Evolutionary conservation across 2,113 vertebrate species (phyloP), one percentile per base, ranked within the genome.

Genomic region (Cariama cristata): DNA sequence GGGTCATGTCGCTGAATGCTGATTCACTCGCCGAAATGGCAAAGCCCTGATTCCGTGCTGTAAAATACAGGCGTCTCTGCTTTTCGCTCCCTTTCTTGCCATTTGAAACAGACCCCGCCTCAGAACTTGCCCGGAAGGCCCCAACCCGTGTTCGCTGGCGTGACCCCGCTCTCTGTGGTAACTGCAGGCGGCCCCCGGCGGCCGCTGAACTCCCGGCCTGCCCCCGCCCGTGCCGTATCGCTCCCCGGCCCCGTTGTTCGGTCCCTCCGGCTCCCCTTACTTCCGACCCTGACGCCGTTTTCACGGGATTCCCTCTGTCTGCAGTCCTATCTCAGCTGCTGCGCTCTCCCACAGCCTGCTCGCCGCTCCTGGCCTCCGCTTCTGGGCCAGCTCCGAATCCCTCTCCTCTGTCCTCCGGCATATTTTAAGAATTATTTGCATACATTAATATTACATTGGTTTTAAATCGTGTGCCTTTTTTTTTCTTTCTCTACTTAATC

Each of bases 251-350:
- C 19, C 60, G 2, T 12, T 5, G 10, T 2, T 27, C 10, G 11
- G 28, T 1, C 11, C 7, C 40, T 60, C 38, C 9, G 5, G 20
- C 32, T 26, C 38, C 56, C 12, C 7, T 20, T 1, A 0, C 14
- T 3, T 2, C 23, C 27, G 64, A 14, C 66, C 73, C 42, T 45
- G n/a, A 1, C 16, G 15, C 22, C 15, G 17, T 14, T 72, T 35
- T 26, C 63, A 1, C 12, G 50, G 64, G 28, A n/a, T 64, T 49
- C 59, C 59, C 38, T 28, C 26, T 12, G 16, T 1, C 52, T 32
- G 66, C 38, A 30, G 0, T 1, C 40, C 14, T 8, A 0, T 1
- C 3, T 1, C 1, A 28, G 58, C 59, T 17, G 35, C 58, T 35
- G 56, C 67, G 20, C 19, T 21, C 30, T 69, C 32, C 17, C 53